Base-by-base conservation (phyloP, 2,888 invertebrate genomes). In the Spisula solida region DNA sequence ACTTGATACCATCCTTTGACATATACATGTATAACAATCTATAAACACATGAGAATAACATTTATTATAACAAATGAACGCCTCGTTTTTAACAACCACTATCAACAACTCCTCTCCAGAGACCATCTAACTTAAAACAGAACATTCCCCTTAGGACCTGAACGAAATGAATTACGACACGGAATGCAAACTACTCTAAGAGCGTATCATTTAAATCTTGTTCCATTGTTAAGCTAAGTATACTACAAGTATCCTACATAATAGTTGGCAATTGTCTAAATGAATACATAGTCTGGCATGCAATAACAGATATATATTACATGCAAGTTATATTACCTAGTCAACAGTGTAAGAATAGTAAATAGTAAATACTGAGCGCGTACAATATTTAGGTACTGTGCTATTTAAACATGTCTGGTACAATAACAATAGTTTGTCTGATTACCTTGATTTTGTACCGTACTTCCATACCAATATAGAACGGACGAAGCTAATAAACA, bases 401-500 rank as follows among this genome's bases (percentile, higher is more conserved):
- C 16, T 12, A 16, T 51, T 8, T 51, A 51, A 51, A 51, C 6
- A 16, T 51, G 16, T 51, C 16, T 51, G 12, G 14, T 51, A 12
- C 16, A 51, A 51, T 1, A 51, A 51, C 12, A 16, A 51, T 1
- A 10, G 16, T 51, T 51, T 16, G 51, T 51, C 51, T 18, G 25
- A 0, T 34, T 75, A 75, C 75, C 75, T 75, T 75, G 31, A 18
- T 18, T 0, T 34, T 75, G 31, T 14, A 75, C 14, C 18, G 31
- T 75, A 75, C 75, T 29, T 75, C 75, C 75, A 75, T 75, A 75
- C 16, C n/a, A 75, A 75, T 75, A 75, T 10, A 75, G 34, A 6
- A 95, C 94, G 8, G 93, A 90, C 6, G 93, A 90, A 0, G 94
- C 94, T 34, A 95, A 88, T 12, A 91, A 90, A 81, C 94, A 94